Evolutionary conservation across 2,797 vertebrate genomes (phyloP), one percentile per base, ranked within the genome.

Genomic region (Champsocephalus esox): DNA sequence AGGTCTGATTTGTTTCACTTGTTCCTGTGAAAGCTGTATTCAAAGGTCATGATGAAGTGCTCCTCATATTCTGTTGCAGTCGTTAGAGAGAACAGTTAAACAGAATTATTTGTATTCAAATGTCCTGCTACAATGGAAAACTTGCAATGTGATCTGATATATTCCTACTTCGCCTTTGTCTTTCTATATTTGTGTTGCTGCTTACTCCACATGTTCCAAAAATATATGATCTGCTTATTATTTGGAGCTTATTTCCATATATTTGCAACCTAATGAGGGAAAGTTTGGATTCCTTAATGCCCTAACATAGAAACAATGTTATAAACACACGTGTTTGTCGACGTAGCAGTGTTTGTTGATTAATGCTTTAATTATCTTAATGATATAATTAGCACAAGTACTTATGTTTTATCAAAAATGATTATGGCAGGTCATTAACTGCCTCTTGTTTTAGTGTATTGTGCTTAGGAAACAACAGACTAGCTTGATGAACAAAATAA

Each of bases 281-380:
- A 59, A 21, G 13, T 7, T 62, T 43, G 63, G 8, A 67, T 72
- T 77, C 38, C 19, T 28, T 54, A 64, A 67, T 68, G 62, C 52
- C 70, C 48, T 19, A 38, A 9, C 11, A 81, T 24, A 32, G 32
- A 68, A 62, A 55, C 21, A 2, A 58, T 11, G 19, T 81, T 63
- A 52, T 83, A 70, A 49, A 49, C 56, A 63, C 24, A 32, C 51
- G 50, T 65, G 73, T 66, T 62, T 71, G 78, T 79, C 59, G 16
- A 81, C 61, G 62, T 43, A 32, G 70, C 62, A 34, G n/a, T 69
- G 67, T 81, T 78, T 75, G 48, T 69, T 83, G 84, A 81, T 85
- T 75, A 49, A 85, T 87, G 77, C 55, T 80, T 84, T 75, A 70
- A 88, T 88, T 75, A 80, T 79, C 77, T 52, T 72, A 72, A 83